Conservation (phyloP, 92 coral and sea anemone genomes). For the Zoanthus gigantus region DNA sequence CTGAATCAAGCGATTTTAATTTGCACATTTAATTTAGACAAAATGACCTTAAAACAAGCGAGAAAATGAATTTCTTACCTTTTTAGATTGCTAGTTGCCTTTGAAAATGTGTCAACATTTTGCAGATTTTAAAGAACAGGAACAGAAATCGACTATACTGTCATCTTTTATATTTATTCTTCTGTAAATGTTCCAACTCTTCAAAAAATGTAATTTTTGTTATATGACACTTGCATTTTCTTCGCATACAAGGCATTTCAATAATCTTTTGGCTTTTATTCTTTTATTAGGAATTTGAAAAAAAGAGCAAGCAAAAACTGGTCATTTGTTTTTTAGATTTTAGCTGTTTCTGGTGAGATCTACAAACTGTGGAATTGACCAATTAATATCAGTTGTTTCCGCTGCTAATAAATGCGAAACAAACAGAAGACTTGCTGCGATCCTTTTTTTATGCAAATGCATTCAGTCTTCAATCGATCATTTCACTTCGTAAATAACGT, state of each 20-base stretch:
- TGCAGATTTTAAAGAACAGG: slow-evolving; percentile 1
- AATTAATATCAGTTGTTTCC: slow-evolving; percentile 49
- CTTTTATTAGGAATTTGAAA: background rate
- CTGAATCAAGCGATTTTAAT: background rate
- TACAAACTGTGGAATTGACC: slow-evolving; percentile 40
- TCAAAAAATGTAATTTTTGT: background rate
- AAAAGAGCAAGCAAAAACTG: background rate
- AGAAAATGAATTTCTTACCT: slow-evolving; percentile 6
- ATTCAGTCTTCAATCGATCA: slow-evolving; percentile 15
- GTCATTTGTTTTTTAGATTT: background rate
- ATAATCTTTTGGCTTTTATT: background rate
- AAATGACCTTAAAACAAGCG: background rate
- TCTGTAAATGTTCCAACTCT: background rate
- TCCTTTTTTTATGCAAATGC: slow-evolving; percentile 44
- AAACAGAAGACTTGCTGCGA: slow-evolving; percentile 7
- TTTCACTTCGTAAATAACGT: slow-evolving; percentile 12
- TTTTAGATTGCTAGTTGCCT: slow-evolving; percentile 1
- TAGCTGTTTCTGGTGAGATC: slow-evolving; percentile 31
- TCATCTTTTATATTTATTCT: slow-evolving; percentile 25
- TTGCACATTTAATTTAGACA: slow-evolving; percentile 30
- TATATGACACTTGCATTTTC: background rate
- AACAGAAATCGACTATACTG: background rate
- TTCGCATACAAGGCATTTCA: background rate
- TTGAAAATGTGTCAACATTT: slow-evolving; percentile 22
- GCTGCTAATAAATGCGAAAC: slow-evolving; percentile 47